Percentiles rank a stretch among this genome's conserved stretches.
Conservation (phyloP, 2,888 invertebrate genomes). For the Tetranychus truncatus region DNA sequence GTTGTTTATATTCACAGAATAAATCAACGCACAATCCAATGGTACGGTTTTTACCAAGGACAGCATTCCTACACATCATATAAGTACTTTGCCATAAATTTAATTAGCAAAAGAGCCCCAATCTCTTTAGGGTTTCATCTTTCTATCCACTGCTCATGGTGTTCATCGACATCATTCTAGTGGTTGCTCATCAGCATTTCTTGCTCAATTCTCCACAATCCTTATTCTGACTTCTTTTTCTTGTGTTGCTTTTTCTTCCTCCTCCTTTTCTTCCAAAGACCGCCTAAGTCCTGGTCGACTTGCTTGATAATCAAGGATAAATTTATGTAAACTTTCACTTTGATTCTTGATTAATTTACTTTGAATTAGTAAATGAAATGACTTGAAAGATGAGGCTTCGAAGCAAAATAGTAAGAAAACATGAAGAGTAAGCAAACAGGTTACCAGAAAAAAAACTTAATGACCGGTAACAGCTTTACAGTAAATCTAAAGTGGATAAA, state of each 20-base stretch:
- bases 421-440: background rate
- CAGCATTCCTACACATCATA: background rate
- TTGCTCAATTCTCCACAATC: too few species aligned
- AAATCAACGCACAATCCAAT: constrained; percentile 1
- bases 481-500: background rate
- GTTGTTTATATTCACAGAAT: background rate
- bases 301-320: too few species aligned
- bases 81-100: background rate
- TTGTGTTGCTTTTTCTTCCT: too few species aligned
- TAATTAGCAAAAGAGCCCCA: background rate
- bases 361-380: background rate
- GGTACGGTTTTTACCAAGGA: background rate
- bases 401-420: background rate
- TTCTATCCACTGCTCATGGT: too few species aligned
- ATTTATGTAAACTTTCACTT: too few species aligned
- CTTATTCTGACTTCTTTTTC: too few species aligned
- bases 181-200: too few species aligned
- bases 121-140: background rate
- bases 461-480: background rate
- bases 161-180: too few species aligned
- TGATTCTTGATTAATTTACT: background rate
- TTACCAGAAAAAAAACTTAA: background rate
- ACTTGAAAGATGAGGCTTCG: background rate
- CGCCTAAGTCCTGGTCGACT: too few species aligned
- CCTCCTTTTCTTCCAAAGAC: too few species aligned